Evolutionary conservation across 2,888 invertebrate genomes (phyloP).

Genomic region (Plutella xylostella): DNA sequence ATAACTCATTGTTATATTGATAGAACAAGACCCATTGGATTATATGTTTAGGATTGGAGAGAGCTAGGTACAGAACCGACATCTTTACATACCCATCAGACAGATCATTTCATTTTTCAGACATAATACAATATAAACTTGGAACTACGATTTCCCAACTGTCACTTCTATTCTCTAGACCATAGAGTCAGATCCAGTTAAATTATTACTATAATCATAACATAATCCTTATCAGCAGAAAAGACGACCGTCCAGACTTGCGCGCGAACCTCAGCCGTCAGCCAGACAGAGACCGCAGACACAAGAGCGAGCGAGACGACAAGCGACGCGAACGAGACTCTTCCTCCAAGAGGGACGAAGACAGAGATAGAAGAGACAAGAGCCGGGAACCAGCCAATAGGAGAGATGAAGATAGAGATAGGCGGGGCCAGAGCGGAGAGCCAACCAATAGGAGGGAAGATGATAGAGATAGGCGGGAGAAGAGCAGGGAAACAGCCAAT

Average conservation of each 20-base stretch:
- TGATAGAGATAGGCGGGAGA: background rate
- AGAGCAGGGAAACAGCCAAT: background rate
- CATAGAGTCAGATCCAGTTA: too few species aligned
- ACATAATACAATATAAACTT: too few species aligned
- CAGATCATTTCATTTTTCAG: too few species aligned
- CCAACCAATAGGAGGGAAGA: background rate
- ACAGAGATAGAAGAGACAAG: slow-evolving; percentile 10
- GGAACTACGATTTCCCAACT: too few species aligned
- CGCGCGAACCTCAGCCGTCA: slow-evolving; percentile 22
- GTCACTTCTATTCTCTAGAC: too few species aligned
- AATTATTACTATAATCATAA: too few species aligned
- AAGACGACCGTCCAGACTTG: slow-evolving; percentile 29
- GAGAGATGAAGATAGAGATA: slow-evolving; percentile 6
- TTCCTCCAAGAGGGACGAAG: slow-evolving; percentile 4
- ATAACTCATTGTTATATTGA: too few species aligned
- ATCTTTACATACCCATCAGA: too few species aligned
- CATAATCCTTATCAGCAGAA: too few species aligned
- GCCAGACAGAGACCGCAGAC: slow-evolving; percentile 20
- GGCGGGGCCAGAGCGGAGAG: background rate
- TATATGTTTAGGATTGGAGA: too few species aligned
- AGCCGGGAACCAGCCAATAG: slow-evolving; percentile 3
- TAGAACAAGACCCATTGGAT: too few species aligned
- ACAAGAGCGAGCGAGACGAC: slow-evolving; percentile 21
- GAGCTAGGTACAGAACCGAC: too few species aligned
- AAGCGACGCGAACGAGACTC: slow-evolving; percentile 14